These are phyloP conservation scores for Rhyzopertha dominica DNA, from an alignment of 1,140 invertebrate species.

Conservation along the genomic window DNA sequence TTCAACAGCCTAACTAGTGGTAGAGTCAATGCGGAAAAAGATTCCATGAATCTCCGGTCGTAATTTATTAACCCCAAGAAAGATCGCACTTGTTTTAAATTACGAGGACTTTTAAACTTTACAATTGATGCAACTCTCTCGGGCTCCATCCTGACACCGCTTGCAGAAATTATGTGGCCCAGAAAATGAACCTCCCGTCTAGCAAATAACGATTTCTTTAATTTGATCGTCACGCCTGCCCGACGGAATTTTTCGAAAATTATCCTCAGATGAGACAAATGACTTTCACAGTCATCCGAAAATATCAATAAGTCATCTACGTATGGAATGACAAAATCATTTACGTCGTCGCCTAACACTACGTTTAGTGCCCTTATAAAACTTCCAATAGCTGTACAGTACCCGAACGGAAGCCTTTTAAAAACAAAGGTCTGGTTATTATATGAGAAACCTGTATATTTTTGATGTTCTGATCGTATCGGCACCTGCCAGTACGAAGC, in stretches of 20 bases:
- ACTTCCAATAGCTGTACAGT: background rate
- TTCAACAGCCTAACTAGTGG: conserved; percentile 3
- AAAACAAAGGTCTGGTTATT: conserved; percentile 9
- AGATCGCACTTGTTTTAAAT: conserved; percentile 2
- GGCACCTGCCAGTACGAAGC: conserved; percentile 13
- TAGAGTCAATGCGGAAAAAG: conserved; percentile 7
- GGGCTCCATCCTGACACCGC: conserved; percentile 1
- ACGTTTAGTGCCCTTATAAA: conserved; percentile 6
- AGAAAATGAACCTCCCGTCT: no score
- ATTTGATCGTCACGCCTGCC: background rate
- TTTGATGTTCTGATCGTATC: conserved; percentile 3
- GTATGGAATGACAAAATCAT: background rate
- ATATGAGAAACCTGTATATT: conserved; percentile 10
- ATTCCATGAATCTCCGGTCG: conserved; percentile 1
- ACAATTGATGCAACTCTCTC: conserved; percentile 1
- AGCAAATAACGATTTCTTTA: no score
- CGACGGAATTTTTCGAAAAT: conserved; percentile 6
- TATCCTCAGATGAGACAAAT: conserved; percentile 4
- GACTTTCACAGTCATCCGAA: background rate
- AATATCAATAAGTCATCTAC: conserved; percentile 12
- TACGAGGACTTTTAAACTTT: conserved; percentile 3
- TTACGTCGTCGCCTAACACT: conserved; percentile 3
- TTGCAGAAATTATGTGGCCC: background rate
- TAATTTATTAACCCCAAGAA: conserved; percentile 13
- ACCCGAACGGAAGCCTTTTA: conserved; percentile 7